Conservation (phyloP, 1,140 invertebrate genomes). For the Dreissena polymorpha region DNA sequence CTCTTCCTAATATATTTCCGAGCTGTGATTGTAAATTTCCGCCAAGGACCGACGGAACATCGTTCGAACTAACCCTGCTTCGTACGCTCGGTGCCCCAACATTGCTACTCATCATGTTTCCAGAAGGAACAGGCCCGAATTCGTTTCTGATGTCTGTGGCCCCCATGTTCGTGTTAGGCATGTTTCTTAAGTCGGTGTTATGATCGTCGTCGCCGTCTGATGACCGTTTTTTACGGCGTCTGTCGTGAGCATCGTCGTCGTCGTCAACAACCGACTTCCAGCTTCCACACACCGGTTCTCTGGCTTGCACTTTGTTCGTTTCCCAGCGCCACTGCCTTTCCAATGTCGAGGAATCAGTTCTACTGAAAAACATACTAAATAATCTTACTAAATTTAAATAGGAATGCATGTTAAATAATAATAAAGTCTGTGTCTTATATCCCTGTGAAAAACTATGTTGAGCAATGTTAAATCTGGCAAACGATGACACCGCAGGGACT, state of each 20-base stretch:
- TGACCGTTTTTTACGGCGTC: conserved; percentile 15
- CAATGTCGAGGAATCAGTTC: background rate
- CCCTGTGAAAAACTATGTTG: background rate
- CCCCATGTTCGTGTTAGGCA: too few species aligned
- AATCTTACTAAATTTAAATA: background rate
- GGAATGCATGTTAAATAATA: background rate
- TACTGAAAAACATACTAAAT: conserved; percentile 1
- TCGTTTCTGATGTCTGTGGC: too few species aligned
- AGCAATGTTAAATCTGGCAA: background rate
- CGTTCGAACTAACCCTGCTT: background rate
- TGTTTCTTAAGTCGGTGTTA: background rate
- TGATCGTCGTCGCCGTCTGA: conserved; percentile 24
- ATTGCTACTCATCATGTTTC: too few species aligned
- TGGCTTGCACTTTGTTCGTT: background rate
- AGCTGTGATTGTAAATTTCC: background rate
- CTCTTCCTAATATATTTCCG: background rate
- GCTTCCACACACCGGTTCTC: conserved; percentile 27
- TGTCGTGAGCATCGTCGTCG: background rate
- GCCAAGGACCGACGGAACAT: background rate
- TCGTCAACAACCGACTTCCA: conserved; percentile 27
- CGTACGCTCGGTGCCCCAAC: too few species aligned
- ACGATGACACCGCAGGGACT: background rate
- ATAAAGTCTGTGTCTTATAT: too few species aligned
- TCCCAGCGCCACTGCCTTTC: conserved; percentile 38
- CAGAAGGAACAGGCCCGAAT: too few species aligned